phyloP scores from a whole-genome alignment of 2,113 vertebrate species.

The Vulpes ferrilata region DNA sequence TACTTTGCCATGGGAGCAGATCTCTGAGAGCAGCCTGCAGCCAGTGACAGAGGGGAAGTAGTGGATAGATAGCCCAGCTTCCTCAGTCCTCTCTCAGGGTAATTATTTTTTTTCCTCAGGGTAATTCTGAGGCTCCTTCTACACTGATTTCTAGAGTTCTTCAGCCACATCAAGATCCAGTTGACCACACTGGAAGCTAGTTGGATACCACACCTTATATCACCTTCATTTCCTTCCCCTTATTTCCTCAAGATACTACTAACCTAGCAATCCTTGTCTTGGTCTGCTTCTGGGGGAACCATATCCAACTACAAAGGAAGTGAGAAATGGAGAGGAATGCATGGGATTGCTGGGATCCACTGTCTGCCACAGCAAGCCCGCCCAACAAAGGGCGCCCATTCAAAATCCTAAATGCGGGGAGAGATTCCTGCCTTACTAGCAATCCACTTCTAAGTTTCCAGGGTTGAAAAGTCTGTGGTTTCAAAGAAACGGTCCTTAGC shows the following conservation, averaged over 20 bases:
- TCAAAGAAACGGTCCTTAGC: background rate
- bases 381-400: rapidly evolving
- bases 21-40: background rate
- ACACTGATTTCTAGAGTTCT: background rate
- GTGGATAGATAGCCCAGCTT: background rate
- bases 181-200: rapidly evolving
- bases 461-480: background rate
- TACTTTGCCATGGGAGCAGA: background rate
- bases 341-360: rapidly evolving
- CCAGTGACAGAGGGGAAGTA: rapidly evolving
- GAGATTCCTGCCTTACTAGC: background rate
- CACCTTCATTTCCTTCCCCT: too few species aligned
- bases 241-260: background rate
- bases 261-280: too few species aligned
- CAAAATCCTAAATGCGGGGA: background rate
- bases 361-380: too few species aligned
- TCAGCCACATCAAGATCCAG: too few species aligned
- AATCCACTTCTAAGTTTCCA: background rate
- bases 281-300: background rate
- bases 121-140: background rate
- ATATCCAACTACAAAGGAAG: rapidly evolving
- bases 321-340: rapidly evolving
- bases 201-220: rapidly evolving
- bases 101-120: too few species aligned
- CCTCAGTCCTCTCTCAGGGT: background rate